Base-by-base conservation (phyloP, 2,113 vertebrate genomes). In the Hippocampus comes region DNA sequence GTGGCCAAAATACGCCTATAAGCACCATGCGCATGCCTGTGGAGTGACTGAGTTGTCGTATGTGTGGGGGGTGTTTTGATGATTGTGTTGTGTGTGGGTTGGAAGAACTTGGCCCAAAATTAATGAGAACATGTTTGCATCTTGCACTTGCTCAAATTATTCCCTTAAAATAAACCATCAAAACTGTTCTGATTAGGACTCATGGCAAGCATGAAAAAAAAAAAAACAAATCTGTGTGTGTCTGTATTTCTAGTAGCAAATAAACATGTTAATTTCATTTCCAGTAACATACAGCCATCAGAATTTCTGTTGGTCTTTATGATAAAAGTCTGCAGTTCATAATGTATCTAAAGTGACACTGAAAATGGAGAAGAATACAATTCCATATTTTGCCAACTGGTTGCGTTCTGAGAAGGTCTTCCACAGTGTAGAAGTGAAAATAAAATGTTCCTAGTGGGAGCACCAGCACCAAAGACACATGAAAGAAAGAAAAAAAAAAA, bases 1-100 rank as follows among this genome's bases (percentile, higher is more conserved):
- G 75, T 78, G 83, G 80, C 79, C 75, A 87, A 86, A 75, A 72
- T 75, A 80, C 38, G 14, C 38, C 88, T 85, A 38, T 38, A 82
- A 63, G 71, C 71, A 55, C 78, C 88, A 6, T 15, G 86, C 41
- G 81, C 84, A 82, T 84, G 68, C 80, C 83, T 83, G 74, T 75
- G 30, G 82, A 80, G 81, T 79, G 71, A 67, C 77, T 73, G 70
- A 79, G 74, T 87, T 4, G 82, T 71, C 9, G 53, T 56, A 63
- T 67, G 77, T 53, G 63, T 65, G 63, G 10, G 41, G 61, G 66
- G 55, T 63, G 70, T 65, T 65, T 63, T 73, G 76, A 48, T 74
- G 41, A 43, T 76, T 75, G 57, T 82, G 70, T 70, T 74, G 70
- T 70, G 71, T 82, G 80, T 78, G 38, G 55, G 71, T 72, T 59